Percentiles rank a stretch among this genome's conserved stretches.
Evolutionary conservation across 2,888 invertebrate species (phyloP).

Genomic region (Nomada fucata): DNA sequence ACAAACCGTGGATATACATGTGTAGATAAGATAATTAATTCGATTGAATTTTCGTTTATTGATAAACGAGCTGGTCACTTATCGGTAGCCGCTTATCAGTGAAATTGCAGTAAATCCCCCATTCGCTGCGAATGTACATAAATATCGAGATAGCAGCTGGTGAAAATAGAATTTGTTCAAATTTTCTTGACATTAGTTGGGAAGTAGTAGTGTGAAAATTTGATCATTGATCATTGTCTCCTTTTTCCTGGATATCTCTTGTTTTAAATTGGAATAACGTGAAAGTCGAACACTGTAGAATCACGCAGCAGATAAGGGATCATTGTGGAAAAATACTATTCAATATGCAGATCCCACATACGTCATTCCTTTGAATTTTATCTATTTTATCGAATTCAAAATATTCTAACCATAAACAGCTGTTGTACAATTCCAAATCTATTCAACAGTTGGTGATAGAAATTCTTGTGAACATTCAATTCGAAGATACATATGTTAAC

Average conservation of each 20-base stretch:
- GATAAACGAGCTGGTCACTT: background rate
- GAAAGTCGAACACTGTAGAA: background rate
- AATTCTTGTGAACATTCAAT: too few species aligned
- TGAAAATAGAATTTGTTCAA: background rate
- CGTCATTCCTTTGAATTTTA: background rate
- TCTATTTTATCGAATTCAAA: background rate
- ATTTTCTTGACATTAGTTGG: too few species aligned
- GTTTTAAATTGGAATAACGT: background rate
- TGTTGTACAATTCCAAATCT: background rate
- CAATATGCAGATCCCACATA: background rate
- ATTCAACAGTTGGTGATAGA: background rate
- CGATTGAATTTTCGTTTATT: background rate
- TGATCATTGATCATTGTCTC: background rate
- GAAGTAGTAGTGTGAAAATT: background rate
- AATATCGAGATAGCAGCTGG: background rate
- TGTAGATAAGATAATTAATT: constrained; percentile 19
- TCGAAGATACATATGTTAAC: too few species aligned
- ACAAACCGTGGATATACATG: too few species aligned
- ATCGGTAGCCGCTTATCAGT: background rate
- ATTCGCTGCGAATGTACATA: background rate
- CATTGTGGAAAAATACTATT: background rate
- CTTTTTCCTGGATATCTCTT: background rate
- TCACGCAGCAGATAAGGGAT: background rate
- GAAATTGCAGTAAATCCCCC: background rate
- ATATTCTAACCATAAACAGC: background rate